phyloP scores from a whole-genome alignment of 2,797 vertebrate species.

The Carcharodon carcharias region DNA sequence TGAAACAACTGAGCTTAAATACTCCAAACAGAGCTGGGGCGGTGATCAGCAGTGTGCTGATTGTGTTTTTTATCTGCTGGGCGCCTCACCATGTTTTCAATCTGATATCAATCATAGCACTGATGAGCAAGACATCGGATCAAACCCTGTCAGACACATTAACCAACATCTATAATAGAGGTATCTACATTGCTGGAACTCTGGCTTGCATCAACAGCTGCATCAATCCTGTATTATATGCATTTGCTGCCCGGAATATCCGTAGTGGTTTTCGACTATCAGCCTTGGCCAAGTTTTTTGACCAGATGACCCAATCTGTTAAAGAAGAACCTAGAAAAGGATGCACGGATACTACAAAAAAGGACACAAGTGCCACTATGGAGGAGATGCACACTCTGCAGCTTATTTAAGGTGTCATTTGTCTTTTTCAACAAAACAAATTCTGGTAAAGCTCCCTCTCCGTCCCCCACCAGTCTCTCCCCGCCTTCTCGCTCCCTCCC shows the following conservation, averaged over 20 bases:
- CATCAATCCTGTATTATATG: conserved; percentile 74
- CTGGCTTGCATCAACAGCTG: conserved; percentile 75
- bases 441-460: neutral
- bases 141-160: conserved; percentile 44
- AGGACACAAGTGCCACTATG: conserved; percentile 43
- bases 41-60: conserved; percentile 65
- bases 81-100: conserved; percentile 74
- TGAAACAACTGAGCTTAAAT: conserved; percentile 67
- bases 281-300: conserved; percentile 70
- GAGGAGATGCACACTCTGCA: neutral
- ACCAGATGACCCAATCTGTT: conserved; percentile 65
- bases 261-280: conserved; percentile 61
- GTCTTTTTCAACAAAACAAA: neutral
- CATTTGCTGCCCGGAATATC: conserved; percentile 73
- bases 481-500: neutral
- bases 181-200: conserved; percentile 61
- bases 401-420: neutral
- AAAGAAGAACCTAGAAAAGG: conserved; percentile 62
- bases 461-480: too few relatives aligned
- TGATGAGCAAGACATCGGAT: conserved; percentile 44
- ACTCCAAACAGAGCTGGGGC: conserved; percentile 64
- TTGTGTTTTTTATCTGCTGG: conserved; percentile 72
- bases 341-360: conserved; percentile 59
- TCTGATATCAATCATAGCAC: conserved; percentile 56
- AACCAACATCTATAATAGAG: conserved; percentile 44